Evolutionary conservation across 2,888 invertebrate genomes (phyloP).

Genomic region (Carterocephalus palaemon): DNA sequence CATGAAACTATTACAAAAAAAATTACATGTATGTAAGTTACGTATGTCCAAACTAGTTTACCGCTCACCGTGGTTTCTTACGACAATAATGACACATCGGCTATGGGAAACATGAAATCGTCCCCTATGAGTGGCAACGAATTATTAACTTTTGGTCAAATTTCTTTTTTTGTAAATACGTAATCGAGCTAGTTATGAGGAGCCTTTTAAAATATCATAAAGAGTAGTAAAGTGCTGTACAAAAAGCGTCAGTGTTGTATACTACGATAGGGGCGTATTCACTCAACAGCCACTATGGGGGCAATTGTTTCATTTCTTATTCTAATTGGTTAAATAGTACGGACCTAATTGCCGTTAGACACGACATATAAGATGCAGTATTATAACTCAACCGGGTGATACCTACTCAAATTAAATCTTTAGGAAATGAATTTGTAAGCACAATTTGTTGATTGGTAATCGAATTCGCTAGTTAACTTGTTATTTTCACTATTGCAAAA

Average conservation of each 20-base stretch:
- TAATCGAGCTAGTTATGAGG: conserved; percentile 63
- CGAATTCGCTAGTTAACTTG: too few species aligned
- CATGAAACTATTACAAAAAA: conserved; percentile 25
- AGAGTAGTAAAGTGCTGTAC: conserved; percentile 69
- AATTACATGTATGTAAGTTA: conserved; percentile 59
- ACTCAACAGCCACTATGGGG: conserved; percentile 60
- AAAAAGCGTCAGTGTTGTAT: conserved; percentile 55
- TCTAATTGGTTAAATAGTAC: conserved; percentile 76
- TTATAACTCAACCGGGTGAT: too few species aligned
- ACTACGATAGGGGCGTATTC: conserved; percentile 75
- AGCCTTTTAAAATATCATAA: conserved; percentile 72
- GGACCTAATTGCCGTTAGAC: conserved; percentile 66
- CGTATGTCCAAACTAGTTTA: conserved; percentile 41
- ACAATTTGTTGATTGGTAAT: too few species aligned
- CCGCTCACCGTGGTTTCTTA: conserved; percentile 52
- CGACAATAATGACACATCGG: conserved; percentile 56
- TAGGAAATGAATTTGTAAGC: too few species aligned
- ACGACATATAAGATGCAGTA: conserved; percentile 47
- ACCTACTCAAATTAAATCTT: too few species aligned
- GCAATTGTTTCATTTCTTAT: conserved; percentile 75
- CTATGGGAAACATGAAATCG: conserved; percentile 65
- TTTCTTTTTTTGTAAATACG: conserved; percentile 57
- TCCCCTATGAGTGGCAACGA: conserved; percentile 66
- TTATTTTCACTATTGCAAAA: too few species aligned
- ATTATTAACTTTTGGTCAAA: conserved; percentile 45